phyloP scores from a whole-genome alignment of 2,113 vertebrate species.

The Crotalus tigris region DNA sequence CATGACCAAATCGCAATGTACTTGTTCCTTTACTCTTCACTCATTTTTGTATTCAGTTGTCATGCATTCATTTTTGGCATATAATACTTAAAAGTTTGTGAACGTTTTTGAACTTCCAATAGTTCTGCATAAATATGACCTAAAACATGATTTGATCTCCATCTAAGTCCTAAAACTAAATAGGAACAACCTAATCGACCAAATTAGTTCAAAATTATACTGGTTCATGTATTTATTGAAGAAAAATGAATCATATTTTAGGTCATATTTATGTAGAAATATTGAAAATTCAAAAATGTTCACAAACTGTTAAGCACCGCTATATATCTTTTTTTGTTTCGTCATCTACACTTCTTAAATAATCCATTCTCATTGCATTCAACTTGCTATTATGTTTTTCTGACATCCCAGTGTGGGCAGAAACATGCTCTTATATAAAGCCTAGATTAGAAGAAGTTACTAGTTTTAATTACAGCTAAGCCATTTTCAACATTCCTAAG shows the following conservation, averaged over 20 bases:
- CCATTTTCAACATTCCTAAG: neutral
- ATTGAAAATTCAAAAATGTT: neutral
- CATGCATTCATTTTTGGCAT: neutral
- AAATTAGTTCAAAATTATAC: neutral
- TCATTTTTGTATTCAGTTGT: neutral
- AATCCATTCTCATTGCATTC: neutral
- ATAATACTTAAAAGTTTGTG: neutral
- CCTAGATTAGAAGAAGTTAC: neutral
- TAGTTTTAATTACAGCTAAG: neutral
- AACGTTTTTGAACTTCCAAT: neutral
- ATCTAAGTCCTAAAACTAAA: neutral
- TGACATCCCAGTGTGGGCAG: neutral
- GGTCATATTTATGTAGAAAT: neutral
- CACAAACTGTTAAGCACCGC: neutral
- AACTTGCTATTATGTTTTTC: neutral
- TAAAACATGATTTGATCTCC: neutral
- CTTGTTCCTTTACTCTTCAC: neutral
- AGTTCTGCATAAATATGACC: neutral
- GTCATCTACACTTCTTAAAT: neutral
- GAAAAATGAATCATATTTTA: neutral
- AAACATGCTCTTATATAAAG: neutral
- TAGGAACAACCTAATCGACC: neutral
- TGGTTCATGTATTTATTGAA: neutral
- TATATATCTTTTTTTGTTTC: neutral
- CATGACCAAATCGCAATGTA: neutral